phyloP scores from a whole-genome alignment of 2,113 vertebrate genomes.

The Phoenicopterus ruber region DNA sequence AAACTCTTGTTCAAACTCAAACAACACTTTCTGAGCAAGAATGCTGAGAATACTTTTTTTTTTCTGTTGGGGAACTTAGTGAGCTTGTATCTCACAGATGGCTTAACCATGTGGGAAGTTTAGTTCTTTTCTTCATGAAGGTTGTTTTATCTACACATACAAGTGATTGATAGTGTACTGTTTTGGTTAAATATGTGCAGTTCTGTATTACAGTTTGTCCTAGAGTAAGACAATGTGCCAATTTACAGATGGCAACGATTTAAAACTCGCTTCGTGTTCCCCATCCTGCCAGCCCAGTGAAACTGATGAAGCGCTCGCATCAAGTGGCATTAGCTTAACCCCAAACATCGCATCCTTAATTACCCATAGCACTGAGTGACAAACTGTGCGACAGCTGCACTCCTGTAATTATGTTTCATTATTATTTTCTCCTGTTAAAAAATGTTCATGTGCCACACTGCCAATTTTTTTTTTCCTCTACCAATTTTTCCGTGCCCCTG shows the following conservation, averaged over 20 bases:
- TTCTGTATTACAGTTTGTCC: background rate
- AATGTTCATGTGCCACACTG: fast-evolving
- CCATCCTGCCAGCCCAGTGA: background rate
- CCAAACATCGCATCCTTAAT: background rate
- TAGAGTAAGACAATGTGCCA: background rate
- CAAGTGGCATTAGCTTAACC: background rate
- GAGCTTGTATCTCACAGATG: background rate
- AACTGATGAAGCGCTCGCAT: background rate
- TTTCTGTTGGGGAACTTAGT: background rate
- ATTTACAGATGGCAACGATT: background rate
- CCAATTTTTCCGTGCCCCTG: background rate
- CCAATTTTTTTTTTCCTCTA: background rate
- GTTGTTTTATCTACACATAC: background rate
- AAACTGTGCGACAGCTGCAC: background rate
- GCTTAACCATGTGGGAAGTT: background rate
- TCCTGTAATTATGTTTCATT: background rate
- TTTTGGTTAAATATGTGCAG: background rate
- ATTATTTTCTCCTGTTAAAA: background rate
- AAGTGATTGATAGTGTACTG: background rate
- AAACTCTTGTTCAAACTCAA: background rate
- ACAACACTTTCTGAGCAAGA: background rate
- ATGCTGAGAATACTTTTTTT: background rate
- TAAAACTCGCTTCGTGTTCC: background rate
- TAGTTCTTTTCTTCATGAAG: background rate
- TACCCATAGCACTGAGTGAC: background rate